Conservation (phyloP, 2,797 vertebrate genomes). For the Pangasius macronema region DNA sequence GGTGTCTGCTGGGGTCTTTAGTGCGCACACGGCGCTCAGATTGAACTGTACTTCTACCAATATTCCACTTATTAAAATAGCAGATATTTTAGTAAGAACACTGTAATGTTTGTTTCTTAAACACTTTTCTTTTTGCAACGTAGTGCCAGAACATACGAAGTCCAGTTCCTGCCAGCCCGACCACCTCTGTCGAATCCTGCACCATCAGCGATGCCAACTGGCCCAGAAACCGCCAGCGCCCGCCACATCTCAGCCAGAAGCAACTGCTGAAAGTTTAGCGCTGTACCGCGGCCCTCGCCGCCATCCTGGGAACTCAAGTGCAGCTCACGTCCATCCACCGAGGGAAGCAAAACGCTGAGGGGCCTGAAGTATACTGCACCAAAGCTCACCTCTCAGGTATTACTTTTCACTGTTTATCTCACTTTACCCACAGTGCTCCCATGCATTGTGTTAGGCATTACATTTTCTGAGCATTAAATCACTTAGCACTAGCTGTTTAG, state of each 20-base stretch:
- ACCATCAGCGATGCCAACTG: conserved; percentile 94
- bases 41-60: neutral
- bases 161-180: conserved; percentile 82
- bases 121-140: conserved; percentile 16
- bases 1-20: neutral
- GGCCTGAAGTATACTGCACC: conserved; percentile 78
- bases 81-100: neutral
- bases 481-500: too few species aligned
- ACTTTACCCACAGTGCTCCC: neutral
- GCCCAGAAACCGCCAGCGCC: conserved; percentile 87
- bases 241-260: conserved; percentile 83
- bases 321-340: conserved; percentile 76
- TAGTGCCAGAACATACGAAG: conserved; percentile 90
- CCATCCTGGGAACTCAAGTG: conserved; percentile 83
- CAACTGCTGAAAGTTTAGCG: conserved; percentile 86
- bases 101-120: neutral
- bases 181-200: conserved; percentile 74
- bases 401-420: neutral
- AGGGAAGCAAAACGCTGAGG: conserved; percentile 80
- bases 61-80: too few species aligned
- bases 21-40: neutral
- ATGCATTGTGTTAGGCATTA: too few species aligned
- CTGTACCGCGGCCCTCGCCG: conserved; percentile 77
- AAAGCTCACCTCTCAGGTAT: conserved; percentile 84
- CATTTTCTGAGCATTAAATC: neutral